These are phyloP conservation scores for Scaptomyza graminum DNA, from an alignment of 1,140 invertebrate genomes.

Conservation along the genomic window DNA sequence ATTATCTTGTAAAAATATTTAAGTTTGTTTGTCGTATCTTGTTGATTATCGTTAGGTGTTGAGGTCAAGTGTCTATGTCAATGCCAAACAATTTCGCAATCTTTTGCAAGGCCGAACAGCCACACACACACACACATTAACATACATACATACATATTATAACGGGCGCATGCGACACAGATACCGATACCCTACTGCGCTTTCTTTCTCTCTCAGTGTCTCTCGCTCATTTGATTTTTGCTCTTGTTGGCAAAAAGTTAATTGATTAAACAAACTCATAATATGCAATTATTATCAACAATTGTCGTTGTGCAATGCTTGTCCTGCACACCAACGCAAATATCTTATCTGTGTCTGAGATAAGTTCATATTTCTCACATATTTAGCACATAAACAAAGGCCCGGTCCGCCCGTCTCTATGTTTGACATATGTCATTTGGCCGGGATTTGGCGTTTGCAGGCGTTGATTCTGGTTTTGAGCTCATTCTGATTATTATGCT, in stretches of 20 bases:
- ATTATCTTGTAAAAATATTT: not conserved
- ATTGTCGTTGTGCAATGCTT: conserved; percentile 22
- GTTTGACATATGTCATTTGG: conserved; percentile 52
- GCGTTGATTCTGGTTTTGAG: conserved; percentile 7
- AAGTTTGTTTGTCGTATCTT: conserved; percentile 8
- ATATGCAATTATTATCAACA: too few relatives aligned
- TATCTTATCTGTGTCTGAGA: conserved; percentile 65
- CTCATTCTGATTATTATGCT: conserved; percentile 9
- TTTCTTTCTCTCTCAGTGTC: not conserved
- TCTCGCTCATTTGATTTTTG: not conserved
- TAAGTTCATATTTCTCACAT: conserved; percentile 13
- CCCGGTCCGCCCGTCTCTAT: not conserved
- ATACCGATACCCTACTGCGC: conserved; percentile 4
- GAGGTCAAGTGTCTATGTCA: conserved; percentile 36
- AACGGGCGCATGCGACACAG: not conserved
- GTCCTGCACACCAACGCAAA: conserved; percentile 14
- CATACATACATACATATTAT: not conserved
- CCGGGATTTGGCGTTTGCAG: conserved; percentile 38
- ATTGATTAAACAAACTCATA: conserved; percentile 49
- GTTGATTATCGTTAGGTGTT: conserved; percentile 7
- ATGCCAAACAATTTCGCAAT: conserved; percentile 24
- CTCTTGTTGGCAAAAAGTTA: conserved; percentile 1
- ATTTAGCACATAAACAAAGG: not conserved
- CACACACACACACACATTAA: not conserved
- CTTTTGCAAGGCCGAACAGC: conserved; percentile 9